phyloP scores from a whole-genome alignment of 2,113 vertebrate species.

The Micronisus gabar region DNA sequence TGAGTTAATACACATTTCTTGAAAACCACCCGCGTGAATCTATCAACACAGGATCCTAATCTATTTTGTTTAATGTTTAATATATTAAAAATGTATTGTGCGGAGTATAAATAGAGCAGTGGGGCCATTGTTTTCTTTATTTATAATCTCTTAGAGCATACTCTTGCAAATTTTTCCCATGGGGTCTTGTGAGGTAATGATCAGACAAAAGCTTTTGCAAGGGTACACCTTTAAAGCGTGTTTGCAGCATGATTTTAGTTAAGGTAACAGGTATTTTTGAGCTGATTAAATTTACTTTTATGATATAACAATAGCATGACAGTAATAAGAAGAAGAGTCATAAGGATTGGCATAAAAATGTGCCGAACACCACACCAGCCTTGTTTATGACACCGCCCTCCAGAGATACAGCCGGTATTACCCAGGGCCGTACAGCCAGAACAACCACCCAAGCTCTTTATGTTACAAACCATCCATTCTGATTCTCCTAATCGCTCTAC shows the following conservation, averaged over 20 bases:
- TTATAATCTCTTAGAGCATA: neutral
- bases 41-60: neutral
- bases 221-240: neutral
- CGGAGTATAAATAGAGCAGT: neutral
- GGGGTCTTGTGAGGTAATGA: neutral
- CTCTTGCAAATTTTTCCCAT: neutral
- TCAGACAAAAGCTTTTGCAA: neutral
- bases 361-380: neutral
- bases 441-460: neutral
- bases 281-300: neutral
- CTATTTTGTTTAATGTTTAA: neutral
- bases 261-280: neutral
- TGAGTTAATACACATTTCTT: neutral
- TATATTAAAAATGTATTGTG: neutral
- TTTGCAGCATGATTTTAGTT: neutral
- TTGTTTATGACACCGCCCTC: neutral
- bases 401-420: neutral
- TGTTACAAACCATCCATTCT: neutral
- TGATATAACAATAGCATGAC: neutral
- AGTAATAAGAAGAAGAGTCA: neutral
- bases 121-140: neutral
- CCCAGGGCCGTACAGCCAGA: neutral
- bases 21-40: neutral
- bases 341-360: neutral
- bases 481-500: neutral